phyloP scores from a whole-genome alignment of 2,113 vertebrate genomes.

The cat (Felis catus) region F.catus_Fca126_mat1.0 CM031418.1:42900501-42901000 shows the following conservation, averaged over 20 bases:
- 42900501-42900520: neutral
- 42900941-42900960: too few species aligned
- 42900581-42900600: neutral
- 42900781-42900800: neutral
- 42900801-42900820: slow-evolving; percentile 24
- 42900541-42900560: neutral
- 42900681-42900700: neutral
- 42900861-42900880: too few species aligned
- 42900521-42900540: neutral
- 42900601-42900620: neutral
- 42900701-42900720: neutral
- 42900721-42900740: neutral
- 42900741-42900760: neutral
- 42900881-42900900: too few species aligned
- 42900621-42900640: neutral
- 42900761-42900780: neutral
- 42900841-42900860: too few species aligned
- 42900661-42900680: neutral
- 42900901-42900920: too few species aligned
- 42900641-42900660: neutral
- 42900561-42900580: neutral
- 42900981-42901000: too few species aligned
- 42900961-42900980: too few species aligned
- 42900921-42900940: too few species aligned
- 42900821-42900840: neutral